Percentiles rank a stretch among this genome's conserved stretches.
These are phyloP conservation scores for Phrynosoma platyrhinos DNA, from an alignment of 2,113 vertebrate genomes.

Conservation along the genomic window DNA sequence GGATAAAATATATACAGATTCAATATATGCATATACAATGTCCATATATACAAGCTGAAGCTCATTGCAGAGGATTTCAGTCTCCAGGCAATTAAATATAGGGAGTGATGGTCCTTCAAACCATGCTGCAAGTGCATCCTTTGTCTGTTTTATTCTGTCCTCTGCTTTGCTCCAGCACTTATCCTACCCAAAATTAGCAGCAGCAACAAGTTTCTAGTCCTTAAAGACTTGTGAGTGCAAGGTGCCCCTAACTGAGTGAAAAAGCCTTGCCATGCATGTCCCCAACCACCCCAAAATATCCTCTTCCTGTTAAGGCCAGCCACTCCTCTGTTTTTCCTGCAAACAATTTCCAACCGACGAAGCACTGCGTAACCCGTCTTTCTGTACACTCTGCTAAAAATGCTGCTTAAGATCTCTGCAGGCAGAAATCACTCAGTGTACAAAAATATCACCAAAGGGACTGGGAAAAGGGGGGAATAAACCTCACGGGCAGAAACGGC, in stretches of 20 bases:
- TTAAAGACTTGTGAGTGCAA: not conserved
- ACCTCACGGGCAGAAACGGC: constrained; percentile 45
- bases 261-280: no score
- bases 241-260: not conserved
- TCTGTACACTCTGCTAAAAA: not conserved
- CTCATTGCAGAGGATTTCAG: not conserved
- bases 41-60: no score
- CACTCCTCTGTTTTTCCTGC: not conserved
- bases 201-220: not conserved
- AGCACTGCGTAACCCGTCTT: not conserved
- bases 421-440: constrained; percentile 4
- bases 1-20: not conserved
- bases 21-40: no score
- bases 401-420: constrained; percentile 8
- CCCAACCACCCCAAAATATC: not conserved
- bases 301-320: not conserved
- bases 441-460: constrained; percentile 42
- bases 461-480: constrained; percentile 13
- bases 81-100: no score
- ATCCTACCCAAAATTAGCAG: not conserved
- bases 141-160: not conserved
- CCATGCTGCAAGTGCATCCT: not conserved
- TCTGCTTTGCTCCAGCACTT: not conserved
- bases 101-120: no score
- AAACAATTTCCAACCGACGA: not conserved